These are phyloP conservation scores for Pentamera pediparva DNA, from an alignment of 53 echinoderm and acorn worm genomes.

Conservation along the genomic window DNA sequence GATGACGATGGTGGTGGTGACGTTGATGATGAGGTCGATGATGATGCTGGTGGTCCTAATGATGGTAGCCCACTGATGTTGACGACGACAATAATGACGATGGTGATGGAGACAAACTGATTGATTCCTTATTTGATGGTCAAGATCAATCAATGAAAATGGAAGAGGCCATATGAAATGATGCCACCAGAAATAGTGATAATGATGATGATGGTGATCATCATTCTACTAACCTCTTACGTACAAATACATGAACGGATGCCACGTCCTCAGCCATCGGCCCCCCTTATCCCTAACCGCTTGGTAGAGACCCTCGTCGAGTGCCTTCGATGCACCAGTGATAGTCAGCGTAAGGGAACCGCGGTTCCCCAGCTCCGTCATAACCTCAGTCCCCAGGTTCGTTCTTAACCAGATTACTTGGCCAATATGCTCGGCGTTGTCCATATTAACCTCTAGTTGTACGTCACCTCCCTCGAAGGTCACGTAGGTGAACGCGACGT, in stretches of 20 bases:
- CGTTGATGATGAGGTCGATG: too few species aligned
- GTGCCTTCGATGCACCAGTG: neutral
- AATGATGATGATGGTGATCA: neutral
- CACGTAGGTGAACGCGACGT: neutral
- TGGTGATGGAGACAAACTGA: too few species aligned
- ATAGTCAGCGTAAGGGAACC: neutral
- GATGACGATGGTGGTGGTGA: too few species aligned
- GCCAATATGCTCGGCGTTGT: neutral
- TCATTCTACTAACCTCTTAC: neutral
- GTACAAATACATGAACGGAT: neutral
- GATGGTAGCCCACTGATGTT: too few species aligned
- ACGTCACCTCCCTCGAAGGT: neutral
- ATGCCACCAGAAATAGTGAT: too few species aligned
- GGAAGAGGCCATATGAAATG: too few species aligned
- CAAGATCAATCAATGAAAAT: too few species aligned
- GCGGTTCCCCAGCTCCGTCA: neutral
- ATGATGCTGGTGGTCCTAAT: too few species aligned
- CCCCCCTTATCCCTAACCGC: neutral
- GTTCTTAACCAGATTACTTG: neutral
- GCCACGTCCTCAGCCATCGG: conserved; percentile 7
- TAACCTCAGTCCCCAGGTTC: neutral
- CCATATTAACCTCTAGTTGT: neutral
- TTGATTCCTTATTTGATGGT: too few species aligned
- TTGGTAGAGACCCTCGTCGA: conserved; percentile 1
- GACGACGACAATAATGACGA: too few species aligned